Conservation (phyloP, 92 coral and sea anemone species). For the Paramuricea clavata region DNA sequence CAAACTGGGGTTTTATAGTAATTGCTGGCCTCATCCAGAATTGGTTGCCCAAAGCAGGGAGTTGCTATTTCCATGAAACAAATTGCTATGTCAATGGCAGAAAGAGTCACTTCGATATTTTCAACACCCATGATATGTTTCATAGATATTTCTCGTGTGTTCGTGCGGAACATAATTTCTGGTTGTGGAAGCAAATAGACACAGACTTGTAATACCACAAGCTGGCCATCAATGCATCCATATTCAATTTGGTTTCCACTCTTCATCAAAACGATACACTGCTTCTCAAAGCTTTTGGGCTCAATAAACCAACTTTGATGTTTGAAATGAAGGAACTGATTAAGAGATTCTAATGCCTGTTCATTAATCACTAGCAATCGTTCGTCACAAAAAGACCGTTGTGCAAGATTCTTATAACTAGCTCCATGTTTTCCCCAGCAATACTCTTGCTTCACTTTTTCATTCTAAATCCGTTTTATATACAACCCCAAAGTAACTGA, state of each 20-base stretch:
- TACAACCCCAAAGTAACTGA: neutral
- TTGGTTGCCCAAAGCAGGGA: slow-evolving; percentile 23
- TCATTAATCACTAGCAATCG: too few species aligned
- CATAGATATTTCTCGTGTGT: slow-evolving; percentile 19
- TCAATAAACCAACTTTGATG: too few species aligned
- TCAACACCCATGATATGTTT: neutral
- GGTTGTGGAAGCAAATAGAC: neutral
- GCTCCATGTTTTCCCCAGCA: neutral
- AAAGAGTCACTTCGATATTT: neutral
- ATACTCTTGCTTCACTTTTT: neutral
- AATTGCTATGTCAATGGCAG: neutral
- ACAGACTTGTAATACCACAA: neutral
- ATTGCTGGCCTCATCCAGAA: neutral
- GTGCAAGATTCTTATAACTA: neutral
- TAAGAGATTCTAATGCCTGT: too few species aligned
- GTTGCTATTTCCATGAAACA: slow-evolving; percentile 21
- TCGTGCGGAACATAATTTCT: neutral
- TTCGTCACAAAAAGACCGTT: too few species aligned
- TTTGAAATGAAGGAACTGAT: too few species aligned
- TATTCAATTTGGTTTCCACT: neutral
- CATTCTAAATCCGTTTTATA: neutral
- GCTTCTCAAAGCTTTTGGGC: too few species aligned
- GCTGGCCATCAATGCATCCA: neutral
- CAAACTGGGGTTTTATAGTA: neutral
- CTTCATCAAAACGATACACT: neutral